Base-by-base conservation (phyloP, 2,888 invertebrate genomes). In the Eulithis prunata region DNA sequence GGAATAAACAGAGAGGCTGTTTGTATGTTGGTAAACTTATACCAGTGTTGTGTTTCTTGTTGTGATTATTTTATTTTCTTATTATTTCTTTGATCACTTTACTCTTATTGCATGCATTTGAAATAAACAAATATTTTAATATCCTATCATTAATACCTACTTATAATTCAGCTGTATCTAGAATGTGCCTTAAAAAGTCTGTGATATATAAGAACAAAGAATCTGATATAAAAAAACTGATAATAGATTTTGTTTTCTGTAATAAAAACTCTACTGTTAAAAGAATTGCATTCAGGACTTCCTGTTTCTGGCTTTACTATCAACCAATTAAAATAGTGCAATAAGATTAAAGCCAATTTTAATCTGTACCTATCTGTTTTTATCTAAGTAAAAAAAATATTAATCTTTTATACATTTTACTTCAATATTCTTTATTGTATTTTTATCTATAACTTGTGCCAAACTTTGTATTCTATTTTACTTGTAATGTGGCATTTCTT, bases 391-490 rank as follows among this genome's bases (percentile, higher is more conserved):
- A 41, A 41, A 41, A 3, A 41, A 41, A 38, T 32, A 38, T 38
- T 38, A 7, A 41, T 41, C 8, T 68, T 70, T 69, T 49, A 70
- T 73, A 68, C 64, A 28, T 3, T 49, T 21, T 49, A 21, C 10
- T 49, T 49, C n/a, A 21, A 13, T 47, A 45, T 12, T 36, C 38
- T 13, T 38, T 38, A 32, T 13, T 62, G 21, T 52, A 71, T 64
- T 53, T 51, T 53, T 71, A 49, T 69, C 59, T 59, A 63, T 72
- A 71, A 75, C 58, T 71, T 73, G 81, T 82, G 81, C 81, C 81
- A 82, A 82, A 79, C 69, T 75, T 71, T 74, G 56, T 72, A 71
- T 59, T 58, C 59, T 68, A 64, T 62, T 69, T 68, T 68, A 36
- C n/a, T 54, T 49, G 11, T 21, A 49, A 11, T 54, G 13, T 54